A percentile compares a stretch with the other conserved stretches of the same genome.
phyloP scores from a whole-genome alignment of 2,888 invertebrate species.

The Dryomyza anilis region DNA sequence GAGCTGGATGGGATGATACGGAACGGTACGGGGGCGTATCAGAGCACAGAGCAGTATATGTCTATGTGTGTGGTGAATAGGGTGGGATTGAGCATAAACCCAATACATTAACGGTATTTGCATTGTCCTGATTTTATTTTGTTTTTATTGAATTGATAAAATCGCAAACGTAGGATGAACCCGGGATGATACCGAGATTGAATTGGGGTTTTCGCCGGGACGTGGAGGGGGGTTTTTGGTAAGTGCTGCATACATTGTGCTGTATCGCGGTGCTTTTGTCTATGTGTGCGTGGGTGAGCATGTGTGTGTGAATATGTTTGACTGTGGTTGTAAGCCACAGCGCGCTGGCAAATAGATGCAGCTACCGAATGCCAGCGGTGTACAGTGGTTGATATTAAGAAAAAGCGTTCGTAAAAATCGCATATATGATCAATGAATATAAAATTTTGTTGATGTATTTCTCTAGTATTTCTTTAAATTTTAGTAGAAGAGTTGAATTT shows the following conservation, averaged over 20 bases:
- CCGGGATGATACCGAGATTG: neutral
- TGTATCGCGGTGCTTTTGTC: neutral
- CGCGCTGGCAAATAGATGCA: slow-evolving; percentile 7
- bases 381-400: no score
- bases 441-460: no score
- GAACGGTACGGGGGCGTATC: neutral
- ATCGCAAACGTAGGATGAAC: slow-evolving; percentile 41
- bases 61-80: neutral
- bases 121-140: slow-evolving; percentile 57
- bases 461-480: no score
- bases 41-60: neutral
- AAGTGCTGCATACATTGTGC: no score
- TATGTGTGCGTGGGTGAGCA: slow-evolving; percentile 1
- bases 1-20: neutral
- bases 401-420: no score
- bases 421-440: no score
- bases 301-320: slow-evolving; percentile 5
- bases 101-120: slow-evolving; percentile 57
- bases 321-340: slow-evolving; percentile 19
- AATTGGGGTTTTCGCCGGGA: neutral
- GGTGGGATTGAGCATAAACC: slow-evolving; percentile 37
- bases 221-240: neutral
- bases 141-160: slow-evolving; percentile 60
- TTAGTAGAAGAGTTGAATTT: no score
- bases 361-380: no score